Conservation (phyloP, 2,797 vertebrate genomes). For the Syngnathus acus region DNA sequence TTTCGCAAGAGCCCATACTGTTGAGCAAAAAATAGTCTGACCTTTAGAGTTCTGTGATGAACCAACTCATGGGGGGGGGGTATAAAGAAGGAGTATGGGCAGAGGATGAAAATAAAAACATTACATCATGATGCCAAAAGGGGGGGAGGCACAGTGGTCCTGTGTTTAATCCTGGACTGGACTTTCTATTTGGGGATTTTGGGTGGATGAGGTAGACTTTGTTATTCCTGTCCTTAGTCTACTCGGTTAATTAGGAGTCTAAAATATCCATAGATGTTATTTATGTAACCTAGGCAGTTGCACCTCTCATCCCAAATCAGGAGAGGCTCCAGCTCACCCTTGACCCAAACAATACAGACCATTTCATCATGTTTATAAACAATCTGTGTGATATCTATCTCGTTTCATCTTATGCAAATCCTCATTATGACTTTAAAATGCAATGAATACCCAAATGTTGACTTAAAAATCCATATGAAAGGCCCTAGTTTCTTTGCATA, state of each 20-base stretch:
- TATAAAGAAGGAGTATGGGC: slow-evolving; percentile 20
- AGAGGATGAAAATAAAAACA: slow-evolving; percentile 32
- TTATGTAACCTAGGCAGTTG: too few relatives aligned
- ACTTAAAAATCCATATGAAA: too few relatives aligned
- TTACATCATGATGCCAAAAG: neutral
- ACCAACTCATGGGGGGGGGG: slow-evolving; percentile 18
- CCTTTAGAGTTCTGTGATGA: slow-evolving; percentile 45
- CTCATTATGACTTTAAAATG: neutral
- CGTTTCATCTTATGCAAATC: too few relatives aligned
- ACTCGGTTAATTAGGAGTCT: neutral
- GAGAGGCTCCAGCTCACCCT: too few relatives aligned
- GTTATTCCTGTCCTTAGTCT: neutral
- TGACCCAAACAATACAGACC: too few relatives aligned
- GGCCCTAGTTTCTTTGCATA: neutral
- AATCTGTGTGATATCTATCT: too few relatives aligned
- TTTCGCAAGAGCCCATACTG: slow-evolving; percentile 32
- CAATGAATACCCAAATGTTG: neutral
- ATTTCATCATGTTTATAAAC: too few relatives aligned
- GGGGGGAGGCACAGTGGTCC: neutral
- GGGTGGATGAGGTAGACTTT: neutral
- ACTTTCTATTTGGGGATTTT: neutral
- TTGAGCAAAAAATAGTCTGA: slow-evolving; percentile 35
- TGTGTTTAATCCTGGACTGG: neutral
- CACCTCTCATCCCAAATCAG: too few relatives aligned
- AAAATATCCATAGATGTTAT: too few relatives aligned